Conservation (phyloP, 2,888 invertebrate genomes). For the Philhelius pedissequus region DNA sequence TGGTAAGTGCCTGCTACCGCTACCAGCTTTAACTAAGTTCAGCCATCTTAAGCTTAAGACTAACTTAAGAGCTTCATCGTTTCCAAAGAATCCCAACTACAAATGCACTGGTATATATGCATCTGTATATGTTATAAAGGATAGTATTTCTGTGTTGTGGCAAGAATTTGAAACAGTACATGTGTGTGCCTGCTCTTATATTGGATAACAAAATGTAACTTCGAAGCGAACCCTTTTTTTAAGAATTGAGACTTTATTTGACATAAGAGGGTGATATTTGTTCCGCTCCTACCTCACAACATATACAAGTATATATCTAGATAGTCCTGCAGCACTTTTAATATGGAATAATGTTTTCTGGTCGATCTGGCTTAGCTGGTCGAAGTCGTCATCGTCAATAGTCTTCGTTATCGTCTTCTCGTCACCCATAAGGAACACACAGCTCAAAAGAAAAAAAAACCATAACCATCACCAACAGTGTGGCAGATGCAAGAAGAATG, state of each 20-base stretch:
- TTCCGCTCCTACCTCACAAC: slow-evolving; percentile 34
- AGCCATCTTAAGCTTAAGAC: too few relatives aligned
- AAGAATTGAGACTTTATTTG: slow-evolving; percentile 25
- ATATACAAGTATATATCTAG: slow-evolving; percentile 10
- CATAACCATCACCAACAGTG: slow-evolving; percentile 30
- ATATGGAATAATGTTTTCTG: slow-evolving; percentile 45
- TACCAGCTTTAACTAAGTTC: too few relatives aligned
- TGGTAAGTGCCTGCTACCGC: too few relatives aligned
- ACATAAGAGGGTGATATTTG: slow-evolving; percentile 58
- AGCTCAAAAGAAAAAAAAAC: not conserved
- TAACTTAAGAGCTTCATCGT: too few relatives aligned
- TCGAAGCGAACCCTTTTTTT: slow-evolving; percentile 41
- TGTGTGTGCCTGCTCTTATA: not conserved
- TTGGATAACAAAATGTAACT: slow-evolving; percentile 36
- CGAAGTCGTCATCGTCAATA: slow-evolving; percentile 8
- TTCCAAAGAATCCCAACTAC: too few relatives aligned
- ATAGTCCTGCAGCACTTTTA: slow-evolving; percentile 43
- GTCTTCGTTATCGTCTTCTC: slow-evolving; percentile 16
- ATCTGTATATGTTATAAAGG: not conserved
- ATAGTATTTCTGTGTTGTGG: not conserved
- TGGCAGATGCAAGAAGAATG: slow-evolving; percentile 66
- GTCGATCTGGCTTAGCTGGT: slow-evolving; percentile 67
- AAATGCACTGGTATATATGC: not conserved
- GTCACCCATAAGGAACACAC: slow-evolving; percentile 50
- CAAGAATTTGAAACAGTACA: not conserved